A percentile compares a stretch with the other conserved stretches of the same genome.
Evolutionary conservation across 2,888 invertebrate species (phyloP).

Genomic region (Chrysotoxum bicinctum): DNA sequence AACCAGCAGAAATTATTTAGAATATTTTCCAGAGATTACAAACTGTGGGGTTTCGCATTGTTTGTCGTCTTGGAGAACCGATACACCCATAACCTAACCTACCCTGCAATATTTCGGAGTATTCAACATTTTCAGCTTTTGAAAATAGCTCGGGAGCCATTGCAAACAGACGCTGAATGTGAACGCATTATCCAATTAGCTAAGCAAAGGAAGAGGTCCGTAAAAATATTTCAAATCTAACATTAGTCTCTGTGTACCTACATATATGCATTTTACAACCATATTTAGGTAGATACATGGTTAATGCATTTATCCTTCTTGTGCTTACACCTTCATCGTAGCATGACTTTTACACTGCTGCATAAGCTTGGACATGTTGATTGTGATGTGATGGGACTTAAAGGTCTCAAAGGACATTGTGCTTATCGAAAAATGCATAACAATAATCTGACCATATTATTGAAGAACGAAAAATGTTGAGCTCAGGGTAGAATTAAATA

Average conservation of each 20-base stretch:
- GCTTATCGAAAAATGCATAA: neutral
- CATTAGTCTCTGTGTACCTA: neutral
- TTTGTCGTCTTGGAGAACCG: slow-evolving; percentile 3
- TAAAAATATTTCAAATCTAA: neutral
- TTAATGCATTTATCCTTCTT: neutral
- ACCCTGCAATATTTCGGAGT: neutral
- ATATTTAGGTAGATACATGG: neutral
- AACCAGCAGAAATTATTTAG: slow-evolving; percentile 10
- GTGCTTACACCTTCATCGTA: slow-evolving; percentile 4
- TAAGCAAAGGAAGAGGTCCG: neutral
- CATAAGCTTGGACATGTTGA: neutral
- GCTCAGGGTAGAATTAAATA: neutral
- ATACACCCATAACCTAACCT: neutral
- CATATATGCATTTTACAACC: neutral
- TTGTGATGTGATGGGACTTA: neutral
- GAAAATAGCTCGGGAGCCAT: neutral
- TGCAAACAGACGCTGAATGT: neutral
- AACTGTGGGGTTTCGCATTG: neutral
- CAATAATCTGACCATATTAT: neutral
- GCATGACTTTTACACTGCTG: slow-evolving; percentile 6
- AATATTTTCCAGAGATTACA: slow-evolving; percentile 5
- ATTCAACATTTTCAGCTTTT: neutral
- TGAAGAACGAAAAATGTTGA: neutral
- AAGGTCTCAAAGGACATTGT: neutral
- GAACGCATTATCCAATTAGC: slow-evolving; percentile 16